Evolutionary conservation across 2,797 vertebrate species (phyloP), one percentile per base, ranked within the genome.

Genomic region (Smutsia temminckii): DNA sequence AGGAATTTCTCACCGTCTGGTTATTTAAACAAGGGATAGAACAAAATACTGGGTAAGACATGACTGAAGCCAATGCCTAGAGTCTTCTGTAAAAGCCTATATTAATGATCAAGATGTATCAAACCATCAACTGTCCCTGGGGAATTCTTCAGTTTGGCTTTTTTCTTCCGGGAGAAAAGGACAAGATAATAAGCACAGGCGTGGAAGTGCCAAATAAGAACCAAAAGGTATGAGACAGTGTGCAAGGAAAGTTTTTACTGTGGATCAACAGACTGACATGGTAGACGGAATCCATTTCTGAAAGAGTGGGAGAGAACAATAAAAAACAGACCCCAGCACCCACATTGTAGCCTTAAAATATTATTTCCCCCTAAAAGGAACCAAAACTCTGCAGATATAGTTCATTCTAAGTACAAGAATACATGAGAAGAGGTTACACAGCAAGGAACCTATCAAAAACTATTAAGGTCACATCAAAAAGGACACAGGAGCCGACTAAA

Each of bases 1-100:
- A 96, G 68, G 75, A 91, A 97, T 94, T 55, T 95, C 83, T 91
- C 86, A 68, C 66, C 53, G 96, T 80, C 83, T 46, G 49, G 27
- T 74, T 77, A 75, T 63, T 72, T 55, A 78, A n/a, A 95, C 59
- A 94, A 72, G 51, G 29, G 10, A 0, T 9, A 55, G 53, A 78
- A 90, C 51, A 92, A 93, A 83, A 51, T 72, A 40, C 40, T 13
- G 5, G 27, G 27, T 4, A 85, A 46, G 53, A 71, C 23, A 80
- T 5, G 23, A 49, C 29, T 21, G 25, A 75, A 42, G 40, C 57
- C 49, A 79, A 18, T 75, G 49, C 81, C 53, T 57, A 6, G 78
- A 83, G 87, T 57, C 63, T 88, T 75, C 66, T 21, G 34, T 46
- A 29, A 91, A 46, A 86, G 32, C 49, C 78, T n/a, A 80, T 90